These are phyloP conservation scores for Boulengeromyrus knoepffleri DNA, from an alignment of 2,113 vertebrate genomes.

Conservation along the genomic window DNA sequence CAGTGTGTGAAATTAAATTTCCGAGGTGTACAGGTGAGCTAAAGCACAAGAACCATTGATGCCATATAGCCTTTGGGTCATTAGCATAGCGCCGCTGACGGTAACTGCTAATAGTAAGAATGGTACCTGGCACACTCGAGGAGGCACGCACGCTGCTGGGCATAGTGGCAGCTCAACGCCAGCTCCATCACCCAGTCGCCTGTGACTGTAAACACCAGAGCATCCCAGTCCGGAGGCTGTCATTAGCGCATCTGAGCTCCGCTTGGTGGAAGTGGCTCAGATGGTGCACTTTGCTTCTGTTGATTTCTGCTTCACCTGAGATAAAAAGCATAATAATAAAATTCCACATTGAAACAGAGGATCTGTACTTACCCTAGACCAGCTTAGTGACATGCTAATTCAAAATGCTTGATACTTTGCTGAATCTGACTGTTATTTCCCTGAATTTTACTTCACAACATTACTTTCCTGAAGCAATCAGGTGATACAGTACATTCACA, in stretches of 20 bases:
- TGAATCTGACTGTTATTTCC: neutral
- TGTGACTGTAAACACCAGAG: slow-evolving; percentile 9
- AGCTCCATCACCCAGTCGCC: neutral
- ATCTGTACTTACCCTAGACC: neutral
- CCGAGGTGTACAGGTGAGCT: neutral
- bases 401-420: neutral
- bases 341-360: neutral
- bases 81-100: slow-evolving; percentile 19
- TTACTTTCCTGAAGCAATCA: neutral
- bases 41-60: slow-evolving; percentile 14
- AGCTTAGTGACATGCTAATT: neutral
- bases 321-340: too few species aligned
- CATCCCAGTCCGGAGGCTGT: neutral
- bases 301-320: neutral
- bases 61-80: neutral
- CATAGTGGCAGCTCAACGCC: neutral
- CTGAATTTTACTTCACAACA: neutral
- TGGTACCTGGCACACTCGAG: neutral
- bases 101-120: neutral
- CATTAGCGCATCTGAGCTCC: neutral
- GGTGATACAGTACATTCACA: neutral
- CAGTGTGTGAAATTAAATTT: neutral
- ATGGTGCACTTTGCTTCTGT: neutral
- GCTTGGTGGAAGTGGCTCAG: neutral
- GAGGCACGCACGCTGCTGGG: neutral